phyloP scores from a whole-genome alignment of 53 echinoderm and acorn worm genomes.

The Glandiceps talaboti region DNA sequence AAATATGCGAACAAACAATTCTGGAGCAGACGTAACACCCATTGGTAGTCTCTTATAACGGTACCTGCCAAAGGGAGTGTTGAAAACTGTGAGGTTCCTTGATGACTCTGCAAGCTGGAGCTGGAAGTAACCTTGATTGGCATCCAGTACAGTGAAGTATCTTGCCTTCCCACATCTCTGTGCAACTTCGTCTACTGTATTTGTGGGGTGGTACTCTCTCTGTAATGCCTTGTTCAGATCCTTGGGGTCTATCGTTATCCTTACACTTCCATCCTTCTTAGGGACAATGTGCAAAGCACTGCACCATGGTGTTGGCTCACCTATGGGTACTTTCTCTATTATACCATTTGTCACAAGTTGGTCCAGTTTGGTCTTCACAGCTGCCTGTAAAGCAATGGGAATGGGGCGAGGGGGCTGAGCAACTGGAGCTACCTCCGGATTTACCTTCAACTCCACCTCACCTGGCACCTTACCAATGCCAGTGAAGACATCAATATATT shows the following conservation, averaged over 20 bases:
- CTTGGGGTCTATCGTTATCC: background rate
- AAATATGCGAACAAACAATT: background rate
- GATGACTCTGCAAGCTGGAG: background rate
- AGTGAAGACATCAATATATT: too few relatives aligned
- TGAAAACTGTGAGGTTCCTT: background rate
- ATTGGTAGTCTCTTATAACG: background rate
- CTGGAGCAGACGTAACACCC: background rate
- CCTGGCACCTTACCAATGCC: too few relatives aligned
- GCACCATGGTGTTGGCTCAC: background rate
- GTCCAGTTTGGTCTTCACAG: background rate
- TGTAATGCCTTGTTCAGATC: background rate
- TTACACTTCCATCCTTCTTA: background rate
- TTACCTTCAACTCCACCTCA: too few relatives aligned
- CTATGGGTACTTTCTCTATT: background rate
- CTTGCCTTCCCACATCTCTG: too few relatives aligned
- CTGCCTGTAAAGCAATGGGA: background rate
- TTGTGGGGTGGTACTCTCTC: conserved; percentile 9
- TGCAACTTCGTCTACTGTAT: conserved; percentile 18
- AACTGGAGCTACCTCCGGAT: background rate
- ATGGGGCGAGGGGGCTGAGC: background rate
- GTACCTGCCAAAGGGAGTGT: background rate
- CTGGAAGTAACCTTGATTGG: too few relatives aligned
- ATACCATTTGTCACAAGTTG: background rate
- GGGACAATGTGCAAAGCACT: background rate
- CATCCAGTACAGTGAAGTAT: too few relatives aligned